Percentiles rank a stretch among this genome's conserved stretches.
Evolutionary conservation across 2,888 invertebrate genomes (phyloP).

Genomic region (Pelosia muscerda): DNA sequence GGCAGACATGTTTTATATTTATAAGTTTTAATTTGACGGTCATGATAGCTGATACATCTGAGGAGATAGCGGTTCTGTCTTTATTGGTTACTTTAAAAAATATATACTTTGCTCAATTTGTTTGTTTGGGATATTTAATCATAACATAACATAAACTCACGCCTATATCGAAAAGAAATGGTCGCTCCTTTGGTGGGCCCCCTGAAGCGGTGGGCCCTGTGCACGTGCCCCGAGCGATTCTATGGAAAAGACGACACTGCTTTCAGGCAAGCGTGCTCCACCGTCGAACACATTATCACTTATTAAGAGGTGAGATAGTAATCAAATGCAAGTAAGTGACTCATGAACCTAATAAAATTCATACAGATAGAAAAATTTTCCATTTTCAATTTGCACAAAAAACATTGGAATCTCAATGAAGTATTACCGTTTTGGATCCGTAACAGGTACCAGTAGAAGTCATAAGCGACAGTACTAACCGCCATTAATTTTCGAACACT

Average conservation of each 20-base stretch:
- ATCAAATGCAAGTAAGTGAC: no score
- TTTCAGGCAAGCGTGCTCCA: no score
- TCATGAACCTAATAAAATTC: neutral
- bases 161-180: no score
- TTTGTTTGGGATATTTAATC: no score
- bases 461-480: neutral
- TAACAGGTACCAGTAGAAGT: neutral
- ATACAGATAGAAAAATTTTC: neutral
- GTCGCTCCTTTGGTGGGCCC: no score
- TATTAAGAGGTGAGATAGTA: no score
- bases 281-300: no score
- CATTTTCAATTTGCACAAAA: neutral
- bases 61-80: neutral
- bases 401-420: conserved; percentile 2
- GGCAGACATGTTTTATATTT: conserved; percentile 17
- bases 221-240: no score
- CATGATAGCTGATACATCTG: neutral
- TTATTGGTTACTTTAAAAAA: neutral
- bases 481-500: conserved; percentile 40
- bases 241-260: no score
- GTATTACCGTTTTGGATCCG: neutral
- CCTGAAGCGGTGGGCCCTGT: no score
- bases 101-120: neutral
- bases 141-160: no score
- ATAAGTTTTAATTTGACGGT: conserved; percentile 16